Evolutionary conservation across 2,888 invertebrate genomes (phyloP).

Genomic region (Tiliacea citrago): DNA sequence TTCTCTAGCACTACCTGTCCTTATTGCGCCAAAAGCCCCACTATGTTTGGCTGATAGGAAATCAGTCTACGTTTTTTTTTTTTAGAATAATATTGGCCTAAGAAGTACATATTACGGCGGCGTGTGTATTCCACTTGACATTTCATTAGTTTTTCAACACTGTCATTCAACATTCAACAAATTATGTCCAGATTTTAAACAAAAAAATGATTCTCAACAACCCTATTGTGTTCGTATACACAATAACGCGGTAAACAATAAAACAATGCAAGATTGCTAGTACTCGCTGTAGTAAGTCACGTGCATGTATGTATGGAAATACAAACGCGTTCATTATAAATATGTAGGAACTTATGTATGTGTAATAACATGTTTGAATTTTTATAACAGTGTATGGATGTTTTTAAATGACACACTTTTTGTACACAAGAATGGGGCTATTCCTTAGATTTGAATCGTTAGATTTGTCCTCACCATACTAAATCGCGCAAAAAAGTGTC

Average conservation of each 20-base stretch:
- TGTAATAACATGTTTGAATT: not conserved
- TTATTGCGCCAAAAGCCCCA: not conserved
- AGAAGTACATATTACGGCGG: too few relatives aligned
- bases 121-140: not conserved
- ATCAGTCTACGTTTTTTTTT: too few relatives aligned
- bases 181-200: not conserved
- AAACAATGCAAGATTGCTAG: constrained; percentile 71
- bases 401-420: not conserved
- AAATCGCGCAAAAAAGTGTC: not conserved
- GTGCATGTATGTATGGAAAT: constrained; percentile 67
- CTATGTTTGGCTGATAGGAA: not conserved
- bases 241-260: constrained; percentile 64
- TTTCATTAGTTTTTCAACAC: not conserved
- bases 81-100: too few relatives aligned
- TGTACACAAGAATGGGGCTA: not conserved
- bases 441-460: not conserved
- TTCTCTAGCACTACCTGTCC: not conserved
- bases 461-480: not conserved
- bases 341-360: constrained; percentile 16
- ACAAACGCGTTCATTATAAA: constrained; percentile 29
- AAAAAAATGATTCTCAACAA: constrained; percentile 11
- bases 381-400: not conserved
- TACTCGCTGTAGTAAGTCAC: constrained; percentile 70
- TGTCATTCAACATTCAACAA: not conserved
- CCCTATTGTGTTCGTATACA: constrained; percentile 60